Evolutionary conservation across 2,888 invertebrate species (phyloP), one percentile per base, ranked within the genome.

Genomic region (Elmis aenea): DNA sequence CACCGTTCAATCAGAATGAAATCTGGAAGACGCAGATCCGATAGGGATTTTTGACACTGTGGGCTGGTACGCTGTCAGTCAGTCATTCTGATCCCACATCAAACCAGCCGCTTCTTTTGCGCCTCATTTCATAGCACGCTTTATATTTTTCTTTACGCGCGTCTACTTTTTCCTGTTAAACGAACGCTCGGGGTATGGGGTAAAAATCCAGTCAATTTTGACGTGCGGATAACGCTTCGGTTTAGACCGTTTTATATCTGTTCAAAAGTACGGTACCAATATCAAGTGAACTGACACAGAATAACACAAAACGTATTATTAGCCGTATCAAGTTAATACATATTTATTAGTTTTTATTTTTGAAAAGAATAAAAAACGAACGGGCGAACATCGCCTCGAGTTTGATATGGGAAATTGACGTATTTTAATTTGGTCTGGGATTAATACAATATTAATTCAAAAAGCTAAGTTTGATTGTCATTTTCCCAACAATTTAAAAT

Each of bases 31-130:
- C 14, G 28, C 38, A 14, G 25, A 39, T 16, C 30, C 40, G 48
- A 51, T 46, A 38, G 49, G 46, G 41, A 52, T 54, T 54, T 58
- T 57, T 57, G 55, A 59, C 56, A 51, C 47, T 37, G 47, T 54
- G 51, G 57, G 56, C 46, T 49, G 57, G 55, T 51, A 46, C 36
- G 41, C 52, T 58, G 59, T 59, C 60, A 58, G 54, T 59, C 58
- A 58, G 51, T 54, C 48, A 48, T 54, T 52, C 52, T 50, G 51
- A 57, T 56, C 54, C 57, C 53, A 52, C 54, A 54, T 58, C 58
- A 59, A 57, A 58, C 47, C 48, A 38, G 47, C 49, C 50, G 54
- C 47, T 45, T 49, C 47, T 43, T 55, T 54, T 54, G 50, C 53
- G 57, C 58, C 52, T 58, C 57, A 58, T 60, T 51, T 51, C 35